Conservation (phyloP, 2,888 invertebrate species). For the Drosophila multiciliata region DNA sequence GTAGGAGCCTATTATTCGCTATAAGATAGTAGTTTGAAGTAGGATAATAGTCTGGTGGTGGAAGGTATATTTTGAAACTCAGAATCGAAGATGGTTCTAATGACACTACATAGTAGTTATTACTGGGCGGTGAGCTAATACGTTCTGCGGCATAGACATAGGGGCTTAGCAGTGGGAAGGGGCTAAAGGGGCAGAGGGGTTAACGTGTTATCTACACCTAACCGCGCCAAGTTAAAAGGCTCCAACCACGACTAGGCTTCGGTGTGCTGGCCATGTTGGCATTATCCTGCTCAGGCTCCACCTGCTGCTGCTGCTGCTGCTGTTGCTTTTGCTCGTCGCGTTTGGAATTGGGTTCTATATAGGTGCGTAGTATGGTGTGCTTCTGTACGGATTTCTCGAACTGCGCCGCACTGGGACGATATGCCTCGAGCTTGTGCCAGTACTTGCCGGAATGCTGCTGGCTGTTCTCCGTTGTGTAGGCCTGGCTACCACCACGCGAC, state of each 20-base stretch:
- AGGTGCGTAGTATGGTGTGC: conserved; percentile 80
- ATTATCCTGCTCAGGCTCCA: conserved; percentile 11
- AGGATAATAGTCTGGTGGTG: conserved; percentile 16
- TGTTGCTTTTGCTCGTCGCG: conserved; percentile 29
- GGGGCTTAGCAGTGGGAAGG: conserved; percentile 18
- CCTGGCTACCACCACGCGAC: conserved; percentile 67
- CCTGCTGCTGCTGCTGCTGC: conserved; percentile 57
- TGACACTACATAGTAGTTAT: conserved; percentile 83
- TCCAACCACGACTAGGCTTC: conserved; percentile 79
- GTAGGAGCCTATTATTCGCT: conserved; percentile 63
- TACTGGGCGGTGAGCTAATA: conserved; percentile 74
- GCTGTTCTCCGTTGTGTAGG: conserved; percentile 71
- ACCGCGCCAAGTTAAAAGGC: conserved; percentile 82
- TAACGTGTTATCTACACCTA: conserved; percentile 31
- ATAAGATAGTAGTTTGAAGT: conserved; percentile 20
- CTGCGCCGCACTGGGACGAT: conserved; percentile 77
- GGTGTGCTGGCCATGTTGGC: conserved; percentile 38
- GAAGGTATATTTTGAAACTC: conserved; percentile 30
- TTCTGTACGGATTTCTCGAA: conserved; percentile 80
- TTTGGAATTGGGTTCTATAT: conserved; percentile 58
- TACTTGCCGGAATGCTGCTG: conserved; percentile 60
- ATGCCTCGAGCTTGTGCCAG: conserved; percentile 79
- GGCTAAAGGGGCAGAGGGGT: background rate
- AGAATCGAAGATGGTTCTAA: conserved; percentile 64
- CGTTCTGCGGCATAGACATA: conserved; percentile 70